Evolutionary conservation across 2,888 invertebrate genomes (phyloP), one percentile per base, ranked within the genome.

Genomic region (Seira ritae): DNA sequence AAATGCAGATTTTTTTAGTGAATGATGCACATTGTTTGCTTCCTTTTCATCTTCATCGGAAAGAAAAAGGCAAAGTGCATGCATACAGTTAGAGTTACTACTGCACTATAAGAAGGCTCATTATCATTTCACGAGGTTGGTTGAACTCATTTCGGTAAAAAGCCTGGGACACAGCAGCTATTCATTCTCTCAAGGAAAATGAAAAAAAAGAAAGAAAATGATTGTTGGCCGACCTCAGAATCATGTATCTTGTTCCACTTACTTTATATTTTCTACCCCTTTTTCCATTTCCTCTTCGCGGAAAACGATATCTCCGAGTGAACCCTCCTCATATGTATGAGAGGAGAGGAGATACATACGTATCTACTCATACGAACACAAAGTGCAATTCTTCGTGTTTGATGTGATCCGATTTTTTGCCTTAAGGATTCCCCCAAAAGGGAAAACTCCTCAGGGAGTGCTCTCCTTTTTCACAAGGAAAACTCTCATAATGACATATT

Each of bases 401-500:
- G 68, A 76, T 76, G 76, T 68, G 76, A 76, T 76, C 76, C 76
- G 67, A 76, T 76, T 76, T 76, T 12, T 17, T 72, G 24, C 37
- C 65, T 73, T 37, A 55, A 55, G 31, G 60, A 66, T 76, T 68
- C 68, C 76, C 74, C 76, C 74, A 46, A 76, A 67, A 76, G 76
- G 68, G 67, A 55, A 55, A 68, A 76, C 15, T 76, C 76, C 76
- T 76, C 3, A 68, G 76, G 76, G 76, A 76, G 76, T 76, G 68
- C 68, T 76, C 76, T 55, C 66, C 68, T 68, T 68, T 76, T 76
- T 76, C 76, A 76, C 68, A 68, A 76, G 55, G 68, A 76, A 76
- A 68, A 67, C 76, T 76, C 76, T 67, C 68, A 76, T 76, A 55
- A 55, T 55, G 55, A 55, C 55, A 17, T 8, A 55, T 55, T 15